Evolutionary conservation across 2,888 invertebrate genomes (phyloP), one percentile per base, ranked within the genome.

Genomic region (Apamea crenata): DNA sequence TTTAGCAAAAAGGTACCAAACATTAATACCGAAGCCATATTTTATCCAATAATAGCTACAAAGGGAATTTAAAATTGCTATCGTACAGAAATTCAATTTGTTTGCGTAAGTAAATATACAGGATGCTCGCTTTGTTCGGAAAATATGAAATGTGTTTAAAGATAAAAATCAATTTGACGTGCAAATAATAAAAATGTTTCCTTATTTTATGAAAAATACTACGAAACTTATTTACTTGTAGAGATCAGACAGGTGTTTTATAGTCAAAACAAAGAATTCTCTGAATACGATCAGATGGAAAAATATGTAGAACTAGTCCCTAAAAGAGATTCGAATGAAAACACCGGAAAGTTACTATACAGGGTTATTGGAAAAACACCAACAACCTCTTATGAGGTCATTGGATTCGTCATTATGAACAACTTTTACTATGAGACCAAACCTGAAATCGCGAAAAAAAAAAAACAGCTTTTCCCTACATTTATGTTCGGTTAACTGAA

Each of bases 61-160:
- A 81, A 87, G 86, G 85, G 86, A 86, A 83, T 87, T 89, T 80
- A 76, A 89, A 90, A 88, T 83, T 82, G 88, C 79, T 87, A 83
- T 87, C 79, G 85, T 80, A 87, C 78, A 81, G 79, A 89, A 91
- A 88, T 90, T 89, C 87, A 89, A 89, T 90, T 91, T 91, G 83
- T 86, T 88, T 83, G 80, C 74, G 69, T 83, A 88, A 86, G 85
- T 85, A 80, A 86, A 84, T 77, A 79, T 67, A 84, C 65, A 77
- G 76, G 69, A 82, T 85, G 81, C 71, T 82, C 84, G 68, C 77
- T 90, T 88, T 85, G 82, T 81, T 85, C 40, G 56, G 71, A 73
- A 82, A 85, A 89, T 83, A 85, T 74, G 67, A 81, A 89, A 69
- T 67, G 44, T 61, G 56, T 67, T 85, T 72, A 67, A 77, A 75